Percentiles rank a stretch among this genome's conserved stretches.
Conservation (phyloP, 2,113 vertebrate genomes). For the Ceyx melanurus region DNA sequence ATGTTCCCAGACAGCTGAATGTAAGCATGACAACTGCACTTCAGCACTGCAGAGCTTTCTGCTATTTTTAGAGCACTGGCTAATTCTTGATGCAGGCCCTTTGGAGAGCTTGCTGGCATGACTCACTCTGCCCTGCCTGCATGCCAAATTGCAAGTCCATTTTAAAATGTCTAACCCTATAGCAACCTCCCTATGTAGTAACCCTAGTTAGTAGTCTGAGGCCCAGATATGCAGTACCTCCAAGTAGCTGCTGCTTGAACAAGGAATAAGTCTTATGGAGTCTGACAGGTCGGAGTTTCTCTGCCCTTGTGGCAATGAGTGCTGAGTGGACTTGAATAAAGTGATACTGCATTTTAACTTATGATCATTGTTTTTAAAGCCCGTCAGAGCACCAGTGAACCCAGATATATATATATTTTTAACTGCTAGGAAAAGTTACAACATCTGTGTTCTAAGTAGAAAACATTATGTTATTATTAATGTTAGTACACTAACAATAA, state of each 20-base stretch:
- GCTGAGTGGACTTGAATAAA: neutral
- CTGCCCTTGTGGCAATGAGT: neutral
- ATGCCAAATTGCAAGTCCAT: neutral
- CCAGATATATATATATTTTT: neutral
- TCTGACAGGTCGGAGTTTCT: neutral
- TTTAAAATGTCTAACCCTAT: neutral
- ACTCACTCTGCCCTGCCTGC: neutral
- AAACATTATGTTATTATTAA: neutral
- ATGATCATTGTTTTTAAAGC: neutral
- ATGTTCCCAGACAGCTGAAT: neutral
- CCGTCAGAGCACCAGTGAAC: neutral
- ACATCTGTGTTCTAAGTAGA: neutral
- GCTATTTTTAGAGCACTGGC: neutral
- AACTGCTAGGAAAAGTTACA: neutral
- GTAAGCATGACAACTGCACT: neutral
- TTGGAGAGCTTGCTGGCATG: neutral
- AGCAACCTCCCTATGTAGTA: neutral
- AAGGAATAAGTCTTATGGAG: neutral
- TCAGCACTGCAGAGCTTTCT: neutral
- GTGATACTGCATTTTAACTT: neutral
- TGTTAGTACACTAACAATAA: neutral
- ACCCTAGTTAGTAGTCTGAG: neutral
- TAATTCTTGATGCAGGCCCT: neutral
- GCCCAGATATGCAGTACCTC: neutral
- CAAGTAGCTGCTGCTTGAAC: neutral